A percentile compares a stretch with the other conserved stretches of the same genome.
These are phyloP conservation scores for Tenthredo scrophulariae DNA, from an alignment of 2,888 invertebrate genomes.

Conservation along the genomic window DNA sequence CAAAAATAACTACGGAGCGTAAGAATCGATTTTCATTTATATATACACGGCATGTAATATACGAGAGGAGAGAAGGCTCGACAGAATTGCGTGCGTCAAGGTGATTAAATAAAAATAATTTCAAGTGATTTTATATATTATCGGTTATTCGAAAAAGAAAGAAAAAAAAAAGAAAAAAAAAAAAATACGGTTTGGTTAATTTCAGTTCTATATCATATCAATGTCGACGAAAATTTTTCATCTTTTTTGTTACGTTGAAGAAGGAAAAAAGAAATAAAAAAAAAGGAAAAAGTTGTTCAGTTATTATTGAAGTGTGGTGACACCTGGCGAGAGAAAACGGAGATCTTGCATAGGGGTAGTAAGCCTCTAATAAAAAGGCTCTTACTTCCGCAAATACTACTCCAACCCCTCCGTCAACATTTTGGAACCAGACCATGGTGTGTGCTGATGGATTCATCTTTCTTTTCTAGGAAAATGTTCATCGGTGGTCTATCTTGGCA, in stretches of 20 bases:
- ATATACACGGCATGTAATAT: neutral
- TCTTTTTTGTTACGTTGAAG: neutral
- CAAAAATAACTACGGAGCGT: neutral
- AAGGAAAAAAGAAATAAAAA: neutral
- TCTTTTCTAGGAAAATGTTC: slow-evolving; percentile 99
- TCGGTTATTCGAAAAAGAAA: neutral
- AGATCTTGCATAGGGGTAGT: slow-evolving; percentile 67
- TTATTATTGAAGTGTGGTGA: slow-evolving; percentile 74
- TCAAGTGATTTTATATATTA: slow-evolving; percentile 22
- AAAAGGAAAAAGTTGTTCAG: slow-evolving; percentile 60
- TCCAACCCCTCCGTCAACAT: slow-evolving; percentile 3
- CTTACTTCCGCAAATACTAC: slow-evolving; percentile 11
- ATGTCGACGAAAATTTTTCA: neutral
- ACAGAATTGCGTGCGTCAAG: slow-evolving; percentile 30
- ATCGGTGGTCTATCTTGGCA: slow-evolving; percentile 99
- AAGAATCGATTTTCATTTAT: neutral
- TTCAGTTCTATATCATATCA: neutral
- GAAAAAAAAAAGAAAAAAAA: neutral
- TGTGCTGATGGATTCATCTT: slow-evolving; percentile 78
- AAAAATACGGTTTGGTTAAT: neutral
- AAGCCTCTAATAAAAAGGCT: slow-evolving; percentile 33
- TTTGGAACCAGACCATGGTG: slow-evolving; percentile 56
- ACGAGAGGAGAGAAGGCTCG: neutral
- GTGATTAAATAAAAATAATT: slow-evolving; percentile 29
- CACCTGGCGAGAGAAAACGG: slow-evolving; percentile 70